Evolutionary conservation across 2,888 invertebrate genomes (phyloP).

Genomic region (Perithous albicinctus): DNA sequence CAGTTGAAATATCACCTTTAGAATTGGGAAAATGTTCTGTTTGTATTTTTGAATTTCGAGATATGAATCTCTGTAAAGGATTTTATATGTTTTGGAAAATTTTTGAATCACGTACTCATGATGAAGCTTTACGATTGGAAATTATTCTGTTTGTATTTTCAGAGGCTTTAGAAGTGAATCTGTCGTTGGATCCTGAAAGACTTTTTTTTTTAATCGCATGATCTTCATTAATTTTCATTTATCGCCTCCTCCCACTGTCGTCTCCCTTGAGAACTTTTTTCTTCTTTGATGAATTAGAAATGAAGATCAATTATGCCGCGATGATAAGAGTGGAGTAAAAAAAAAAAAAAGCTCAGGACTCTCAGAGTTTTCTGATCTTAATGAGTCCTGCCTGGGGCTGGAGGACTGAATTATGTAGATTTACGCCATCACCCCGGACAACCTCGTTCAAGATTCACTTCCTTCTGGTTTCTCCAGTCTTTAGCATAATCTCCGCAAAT

Average conservation of each 20-base stretch:
- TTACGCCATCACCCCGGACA: conserved; percentile 21
- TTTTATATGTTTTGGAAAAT: no score
- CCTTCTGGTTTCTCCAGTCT: not conserved
- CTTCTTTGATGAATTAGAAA: not conserved
- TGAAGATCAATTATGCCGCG: conserved; percentile 11
- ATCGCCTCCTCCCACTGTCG: not conserved
- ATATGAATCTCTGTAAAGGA: no score
- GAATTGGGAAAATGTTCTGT: no score
- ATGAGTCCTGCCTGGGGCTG: not conserved
- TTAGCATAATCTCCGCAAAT: not conserved
- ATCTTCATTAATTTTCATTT: conserved; percentile 5
- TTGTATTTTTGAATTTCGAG: no score
- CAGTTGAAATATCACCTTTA: no score
- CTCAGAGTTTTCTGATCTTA: not conserved
- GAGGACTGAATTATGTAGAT: conserved; percentile 25
- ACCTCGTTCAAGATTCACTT: conserved; percentile 16
- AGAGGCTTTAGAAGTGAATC: no score
- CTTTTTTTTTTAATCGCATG: no score
- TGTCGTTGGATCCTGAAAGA: no score
- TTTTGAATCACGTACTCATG: no score
- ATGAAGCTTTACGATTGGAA: no score
- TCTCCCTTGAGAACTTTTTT: not conserved
- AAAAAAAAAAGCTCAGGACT: not conserved
- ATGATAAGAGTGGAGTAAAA: not conserved
- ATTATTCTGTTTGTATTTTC: no score